These are phyloP conservation scores for Gandaritis pyraliata DNA, from an alignment of 2,888 invertebrate species.

Conservation along the genomic window DNA sequence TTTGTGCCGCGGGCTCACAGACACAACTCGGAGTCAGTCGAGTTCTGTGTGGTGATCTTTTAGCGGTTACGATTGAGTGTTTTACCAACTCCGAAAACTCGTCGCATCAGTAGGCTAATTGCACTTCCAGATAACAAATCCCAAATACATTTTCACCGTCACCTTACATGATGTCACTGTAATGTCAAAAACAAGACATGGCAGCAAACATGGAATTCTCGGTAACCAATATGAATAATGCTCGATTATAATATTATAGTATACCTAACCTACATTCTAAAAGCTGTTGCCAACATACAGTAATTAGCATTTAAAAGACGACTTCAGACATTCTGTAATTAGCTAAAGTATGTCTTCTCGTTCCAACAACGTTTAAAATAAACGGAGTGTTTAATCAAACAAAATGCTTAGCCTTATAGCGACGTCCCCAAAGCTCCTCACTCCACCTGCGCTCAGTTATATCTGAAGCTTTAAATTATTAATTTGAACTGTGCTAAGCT, in stretches of 20 bases:
- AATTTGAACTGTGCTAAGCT: constrained; percentile 27
- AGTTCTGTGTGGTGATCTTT: constrained; percentile 4
- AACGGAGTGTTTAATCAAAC: constrained; percentile 10
- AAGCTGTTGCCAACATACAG: too few species aligned
- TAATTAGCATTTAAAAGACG: neutral
- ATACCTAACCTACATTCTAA: too few species aligned
- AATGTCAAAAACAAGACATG: too few species aligned
- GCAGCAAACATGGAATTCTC: too few species aligned
- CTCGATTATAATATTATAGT: too few species aligned
- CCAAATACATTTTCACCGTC: neutral
- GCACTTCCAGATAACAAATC: neutral
- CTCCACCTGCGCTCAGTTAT: constrained; percentile 27
- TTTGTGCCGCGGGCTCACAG: constrained; percentile 4
- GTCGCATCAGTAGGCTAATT: neutral
- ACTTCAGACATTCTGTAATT: constrained; percentile 5
- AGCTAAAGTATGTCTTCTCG: neutral
- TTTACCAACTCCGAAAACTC: neutral
- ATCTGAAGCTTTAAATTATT: constrained; percentile 35
- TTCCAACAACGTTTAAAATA: neutral
- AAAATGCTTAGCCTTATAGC: constrained; percentile 10
- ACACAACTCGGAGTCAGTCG: neutral
- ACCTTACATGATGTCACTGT: too few species aligned
- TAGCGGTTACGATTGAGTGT: neutral
- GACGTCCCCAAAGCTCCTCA: constrained; percentile 10
- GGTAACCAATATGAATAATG: too few species aligned